Evolutionary conservation across 2,797 vertebrate genomes (phyloP).

Genomic region (Pipistrellus nathusii): DNA sequence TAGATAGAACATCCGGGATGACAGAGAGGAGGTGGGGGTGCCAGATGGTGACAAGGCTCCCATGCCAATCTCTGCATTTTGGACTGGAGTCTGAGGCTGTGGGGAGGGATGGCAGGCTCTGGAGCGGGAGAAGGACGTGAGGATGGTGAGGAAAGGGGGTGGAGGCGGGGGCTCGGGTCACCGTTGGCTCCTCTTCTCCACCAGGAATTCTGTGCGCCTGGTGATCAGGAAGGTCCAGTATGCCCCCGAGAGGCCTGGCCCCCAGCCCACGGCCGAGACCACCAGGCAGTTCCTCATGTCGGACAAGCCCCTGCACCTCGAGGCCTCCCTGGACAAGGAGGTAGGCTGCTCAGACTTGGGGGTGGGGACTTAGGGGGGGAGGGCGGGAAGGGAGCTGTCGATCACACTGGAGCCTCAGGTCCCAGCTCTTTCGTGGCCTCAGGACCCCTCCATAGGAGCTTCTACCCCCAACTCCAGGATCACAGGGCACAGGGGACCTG

Average conservation of each 20-base stretch:
- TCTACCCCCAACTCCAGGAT: background rate
- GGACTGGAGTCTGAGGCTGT: background rate
- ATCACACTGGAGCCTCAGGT: background rate
- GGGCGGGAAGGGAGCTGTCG: too few species aligned
- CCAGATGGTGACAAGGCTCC: background rate
- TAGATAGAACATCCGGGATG: background rate
- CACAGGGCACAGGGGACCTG: background rate
- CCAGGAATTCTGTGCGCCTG: slow-evolving; percentile 96
- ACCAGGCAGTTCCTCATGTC: slow-evolving; percentile 98
- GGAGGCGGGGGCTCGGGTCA: background rate
- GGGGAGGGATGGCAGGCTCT: background rate
- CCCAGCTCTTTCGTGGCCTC: background rate
- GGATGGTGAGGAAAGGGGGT: background rate
- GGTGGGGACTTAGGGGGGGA: rapidly evolving
- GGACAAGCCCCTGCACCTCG: slow-evolving; percentile 96
- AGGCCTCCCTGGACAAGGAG: slow-evolving; percentile 98
- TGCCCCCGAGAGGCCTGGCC: slow-evolving; percentile 95
- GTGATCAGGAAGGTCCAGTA: slow-evolving; percentile 98
- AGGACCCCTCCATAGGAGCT: background rate
- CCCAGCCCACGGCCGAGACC: slow-evolving; percentile 96
- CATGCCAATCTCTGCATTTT: background rate
- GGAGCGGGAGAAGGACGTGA: background rate
- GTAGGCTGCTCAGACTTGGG: slow-evolving; percentile 83
- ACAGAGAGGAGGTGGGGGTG: background rate
- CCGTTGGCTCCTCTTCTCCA: background rate